Base-by-base conservation (phyloP, 2,888 invertebrate genomes). In the Diplolepis rosae region DNA sequence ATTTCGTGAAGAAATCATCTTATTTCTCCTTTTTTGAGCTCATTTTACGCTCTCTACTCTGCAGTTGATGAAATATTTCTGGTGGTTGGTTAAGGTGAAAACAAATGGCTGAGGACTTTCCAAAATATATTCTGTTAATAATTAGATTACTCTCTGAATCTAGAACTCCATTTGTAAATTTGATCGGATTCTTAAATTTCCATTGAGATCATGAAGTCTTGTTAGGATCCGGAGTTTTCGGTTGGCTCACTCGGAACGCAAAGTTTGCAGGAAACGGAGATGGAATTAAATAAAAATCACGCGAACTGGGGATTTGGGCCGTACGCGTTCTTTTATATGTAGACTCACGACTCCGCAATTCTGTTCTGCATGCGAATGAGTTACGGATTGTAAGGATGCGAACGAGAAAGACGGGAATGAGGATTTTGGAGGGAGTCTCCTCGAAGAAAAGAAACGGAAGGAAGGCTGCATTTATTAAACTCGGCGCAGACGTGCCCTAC, bases 401-500 rank as follows among this genome's bases (percentile, higher is more conserved):
- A 70, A 71, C 70, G 65, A 32, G 66, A 72, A 68, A 68, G 67
- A 68, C 51, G 67, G 28, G 67, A 71, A 66, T 54, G 70, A 68
- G 71, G 69, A 72, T 67, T 70, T 68, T 67, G 54, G 75, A 51
- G 39, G 69, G 72, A 73, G 66, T 76, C 74, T 77, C 75, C 80
- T 72, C 79, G 78, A 77, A 78, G 82, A 81, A 84, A 84, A 78
- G 81, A 77, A 84, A 82, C 84, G 83, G 82, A 83, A 84, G 81
- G 81, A 82, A 82, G 80, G 75, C 81, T 81, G 84, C 84, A 83
- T 85, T 85, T 84, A 85, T 85, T 85, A 84, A 84, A 83, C 80
- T 76, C 80, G 78, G 77, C 80, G 80, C 75, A 77, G 78, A 82
- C 82, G 78, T 79, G 78, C 79, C 56, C 24, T 6, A 13, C 24